Evolutionary conservation across 2,888 invertebrate species (phyloP).

Genomic region (Metopia argyrocephala): DNA sequence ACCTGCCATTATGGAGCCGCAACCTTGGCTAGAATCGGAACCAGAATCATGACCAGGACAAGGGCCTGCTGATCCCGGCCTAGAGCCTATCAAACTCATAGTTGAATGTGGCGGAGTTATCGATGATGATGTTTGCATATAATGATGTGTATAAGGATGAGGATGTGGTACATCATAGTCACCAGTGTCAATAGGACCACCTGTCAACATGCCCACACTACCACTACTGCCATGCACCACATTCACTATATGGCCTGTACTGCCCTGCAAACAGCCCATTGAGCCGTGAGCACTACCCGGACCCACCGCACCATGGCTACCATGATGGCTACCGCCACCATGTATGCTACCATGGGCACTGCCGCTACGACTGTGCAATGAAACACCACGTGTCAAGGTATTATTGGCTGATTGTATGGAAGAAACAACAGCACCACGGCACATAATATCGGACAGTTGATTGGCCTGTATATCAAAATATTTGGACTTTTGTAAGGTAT

Average conservation of each 20-base stretch:
- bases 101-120: conserved; percentile 78
- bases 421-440: conserved; percentile 79
- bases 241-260: conserved; percentile 69
- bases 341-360: conserved; percentile 74
- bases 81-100: conserved; percentile 75
- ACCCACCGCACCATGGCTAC: conserved; percentile 68
- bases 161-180: conserved; percentile 79
- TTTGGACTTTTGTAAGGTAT: conserved; percentile 73
- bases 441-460: conserved; percentile 79
- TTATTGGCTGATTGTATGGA: conserved; percentile 79
- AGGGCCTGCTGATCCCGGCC: conserved; percentile 77
- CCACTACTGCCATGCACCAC: conserved; percentile 69
- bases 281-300: conserved; percentile 73
- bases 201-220: conserved; percentile 76
- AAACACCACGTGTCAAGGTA: conserved; percentile 78
- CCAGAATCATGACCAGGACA: conserved; percentile 78
- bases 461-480: conserved; percentile 79
- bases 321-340: conserved; percentile 72
- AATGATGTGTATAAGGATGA: conserved; percentile 79
- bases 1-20: conserved; percentile 76
- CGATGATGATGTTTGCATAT: conserved; percentile 78
- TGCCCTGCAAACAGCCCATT: conserved; percentile 73
- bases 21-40: conserved; percentile 78
- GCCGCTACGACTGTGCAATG: conserved; percentile 76
- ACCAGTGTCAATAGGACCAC: conserved; percentile 77